phyloP scores from a whole-genome alignment of 2,797 vertebrate species.

The Naso thynnoides region DNA sequence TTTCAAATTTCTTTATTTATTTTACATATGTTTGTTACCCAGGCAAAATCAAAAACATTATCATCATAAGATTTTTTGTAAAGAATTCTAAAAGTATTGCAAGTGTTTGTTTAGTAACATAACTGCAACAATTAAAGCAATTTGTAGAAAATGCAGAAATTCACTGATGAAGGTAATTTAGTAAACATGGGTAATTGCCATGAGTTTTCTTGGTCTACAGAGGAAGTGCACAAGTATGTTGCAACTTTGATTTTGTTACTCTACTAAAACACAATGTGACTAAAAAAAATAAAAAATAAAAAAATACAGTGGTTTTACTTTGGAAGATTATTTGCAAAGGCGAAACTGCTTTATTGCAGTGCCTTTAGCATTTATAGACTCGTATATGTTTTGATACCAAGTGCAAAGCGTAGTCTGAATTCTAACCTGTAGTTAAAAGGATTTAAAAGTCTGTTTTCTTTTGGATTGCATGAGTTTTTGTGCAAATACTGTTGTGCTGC shows the following conservation, averaged over 20 bases:
- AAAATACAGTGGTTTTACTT: conserved; percentile 1
- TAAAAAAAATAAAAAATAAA: no score
- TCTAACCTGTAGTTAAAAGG: not conserved
- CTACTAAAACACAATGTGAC: not conserved
- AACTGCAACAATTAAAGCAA: not conserved
- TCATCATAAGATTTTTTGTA: not conserved
- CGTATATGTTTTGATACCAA: not conserved
- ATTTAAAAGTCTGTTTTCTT: not conserved
- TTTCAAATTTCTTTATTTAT: not conserved
- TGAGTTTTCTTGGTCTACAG: not conserved
- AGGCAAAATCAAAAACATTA: not conserved
- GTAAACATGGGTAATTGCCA: conserved; percentile 1
- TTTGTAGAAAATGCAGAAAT: conserved; percentile 5
- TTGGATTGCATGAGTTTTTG: not conserved
- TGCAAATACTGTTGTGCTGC: not conserved
- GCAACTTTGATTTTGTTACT: not conserved
- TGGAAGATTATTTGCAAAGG: not conserved
- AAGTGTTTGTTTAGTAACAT: not conserved
- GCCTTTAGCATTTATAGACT: not conserved
- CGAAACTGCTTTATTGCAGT: not conserved
- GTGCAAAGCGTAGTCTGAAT: not conserved
- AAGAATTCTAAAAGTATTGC: no score
- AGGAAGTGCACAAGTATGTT: not conserved
- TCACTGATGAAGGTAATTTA: not conserved
- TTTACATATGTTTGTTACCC: not conserved